A percentile compares a stretch with the other conserved stretches of the same genome.
phyloP scores from a whole-genome alignment of 2,888 invertebrate species.

The Caenorhabditis drosophilae region DNA sequence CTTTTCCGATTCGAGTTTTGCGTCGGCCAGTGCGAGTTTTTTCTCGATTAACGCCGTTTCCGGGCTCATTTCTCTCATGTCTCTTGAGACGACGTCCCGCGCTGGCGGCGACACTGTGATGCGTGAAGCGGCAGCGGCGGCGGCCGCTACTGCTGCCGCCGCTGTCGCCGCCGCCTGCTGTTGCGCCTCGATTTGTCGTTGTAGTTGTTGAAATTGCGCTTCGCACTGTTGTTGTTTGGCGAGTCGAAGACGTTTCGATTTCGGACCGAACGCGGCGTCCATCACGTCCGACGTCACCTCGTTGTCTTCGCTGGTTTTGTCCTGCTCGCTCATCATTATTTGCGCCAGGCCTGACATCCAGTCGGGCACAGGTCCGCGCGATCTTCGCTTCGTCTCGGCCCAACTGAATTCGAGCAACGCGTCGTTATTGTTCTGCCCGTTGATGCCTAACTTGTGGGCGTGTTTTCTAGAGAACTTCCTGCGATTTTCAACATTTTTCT shows the following conservation, averaged over 20 bases:
- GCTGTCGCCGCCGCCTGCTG: not conserved
- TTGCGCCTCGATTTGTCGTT: not conserved
- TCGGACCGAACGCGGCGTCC: constrained; percentile 35
- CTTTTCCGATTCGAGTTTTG: constrained; percentile 23
- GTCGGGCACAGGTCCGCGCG: constrained; percentile 31
- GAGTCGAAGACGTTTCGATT: constrained; percentile 19
- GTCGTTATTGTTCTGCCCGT: constrained; percentile 8
- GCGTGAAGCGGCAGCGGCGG: no score
- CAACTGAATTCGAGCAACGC: constrained; percentile 18
- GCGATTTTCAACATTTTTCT: no score
- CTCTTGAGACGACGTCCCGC: not conserved
- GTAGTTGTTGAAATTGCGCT: constrained; percentile 25
- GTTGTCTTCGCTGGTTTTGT: constrained; percentile 16
- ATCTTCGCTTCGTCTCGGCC: constrained; percentile 33
- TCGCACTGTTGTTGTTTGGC: constrained; percentile 9
- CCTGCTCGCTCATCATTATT: constrained; percentile 38
- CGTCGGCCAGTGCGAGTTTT: constrained; percentile 22
- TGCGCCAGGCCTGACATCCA: constrained; percentile 37
- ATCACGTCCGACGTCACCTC: constrained; percentile 31
- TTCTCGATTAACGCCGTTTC: constrained; percentile 23
- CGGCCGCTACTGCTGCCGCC: not conserved
- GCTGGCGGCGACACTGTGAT: not conserved
- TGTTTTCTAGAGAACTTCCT: constrained; percentile 37
- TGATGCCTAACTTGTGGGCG: constrained; percentile 31
- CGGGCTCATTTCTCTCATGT: constrained; percentile 11